Percentiles rank a stretch among this genome's conserved stretches.
phyloP scores from a whole-genome alignment of 2,888 invertebrate species.

The Sinelater perroti region DNA sequence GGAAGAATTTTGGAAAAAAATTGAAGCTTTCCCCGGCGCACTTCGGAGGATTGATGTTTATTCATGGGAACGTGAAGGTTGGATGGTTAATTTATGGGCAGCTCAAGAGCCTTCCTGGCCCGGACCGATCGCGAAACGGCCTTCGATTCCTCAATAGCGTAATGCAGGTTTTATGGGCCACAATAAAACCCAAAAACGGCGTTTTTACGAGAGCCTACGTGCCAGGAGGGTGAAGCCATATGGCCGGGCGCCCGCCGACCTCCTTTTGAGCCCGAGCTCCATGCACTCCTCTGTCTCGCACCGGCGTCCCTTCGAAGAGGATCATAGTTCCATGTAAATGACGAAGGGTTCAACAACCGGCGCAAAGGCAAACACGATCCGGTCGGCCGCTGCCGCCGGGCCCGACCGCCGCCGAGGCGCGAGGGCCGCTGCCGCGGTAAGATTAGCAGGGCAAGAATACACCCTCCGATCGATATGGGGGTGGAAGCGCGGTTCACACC shows the following conservation, averaged over 20 bases:
- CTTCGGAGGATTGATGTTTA: no score
- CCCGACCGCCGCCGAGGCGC: constrained; percentile 33
- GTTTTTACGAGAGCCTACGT: constrained; percentile 14
- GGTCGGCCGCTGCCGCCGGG: constrained; percentile 34
- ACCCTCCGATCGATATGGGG: constrained; percentile 46
- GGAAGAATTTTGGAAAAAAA: neutral
- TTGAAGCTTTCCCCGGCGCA: neutral
- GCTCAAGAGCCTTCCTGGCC: no score
- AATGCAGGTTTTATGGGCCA: constrained; percentile 9
- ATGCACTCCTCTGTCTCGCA: constrained; percentile 20
- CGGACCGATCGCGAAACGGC: no score
- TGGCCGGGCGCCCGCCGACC: constrained; percentile 7
- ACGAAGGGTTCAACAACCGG: constrained; percentile 29
- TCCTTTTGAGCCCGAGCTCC: constrained; percentile 7
- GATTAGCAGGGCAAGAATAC: constrained; percentile 46
- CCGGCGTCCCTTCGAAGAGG: constrained; percentile 13
- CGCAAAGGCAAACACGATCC: constrained; percentile 25
- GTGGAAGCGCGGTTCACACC: constrained; percentile 44
- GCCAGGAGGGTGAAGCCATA: constrained; percentile 11
- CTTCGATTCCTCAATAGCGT: neutral
- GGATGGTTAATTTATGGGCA: no score
- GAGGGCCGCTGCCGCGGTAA: constrained; percentile 37
- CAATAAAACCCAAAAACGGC: constrained; percentile 17
- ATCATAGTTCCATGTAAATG: constrained; percentile 30
- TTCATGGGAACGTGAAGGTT: no score